Evolutionary conservation across 2,113 vertebrate species (phyloP), one percentile per base, ranked within the genome.

Genomic region (Anguilla rostrata): DNA sequence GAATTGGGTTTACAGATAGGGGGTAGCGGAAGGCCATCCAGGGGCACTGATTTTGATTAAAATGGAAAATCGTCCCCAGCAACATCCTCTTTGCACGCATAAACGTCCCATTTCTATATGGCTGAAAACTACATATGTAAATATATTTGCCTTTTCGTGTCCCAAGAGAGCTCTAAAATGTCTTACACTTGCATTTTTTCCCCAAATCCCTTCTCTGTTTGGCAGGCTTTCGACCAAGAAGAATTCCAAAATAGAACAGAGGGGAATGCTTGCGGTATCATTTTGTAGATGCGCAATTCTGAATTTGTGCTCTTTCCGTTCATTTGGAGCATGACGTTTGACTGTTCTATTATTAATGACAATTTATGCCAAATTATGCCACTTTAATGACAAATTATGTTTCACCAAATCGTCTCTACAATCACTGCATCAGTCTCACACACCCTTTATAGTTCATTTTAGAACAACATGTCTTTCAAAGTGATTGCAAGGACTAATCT

Each of bases 1-100:
- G 90, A 91, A 94, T 92, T 88, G 60, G 83, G 53, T 81, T 82
- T 83, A 63, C 80, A 53, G 84, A 81, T 86, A 79, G 78, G 41
- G 78, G 60, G 81, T 75, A 40, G 49, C 34, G 85, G 57, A 86
- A 85, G 34, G 82, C 85, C 78, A n/a, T 43, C n/a, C 41, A 39
- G 81, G 80, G 29, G 41, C 84, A 89, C 22, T 82, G 81, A 34
- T 22, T 66, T 83, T 89, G 86, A 89, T 88, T 87, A 87, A 86
- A 87, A 86, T 43, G 83, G 83, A 78, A 85, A 82, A 40, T 18
- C 46, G 79, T 60, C 81, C 87, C 82, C 81, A 46, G 63, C 46
- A 87, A 57, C 79, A 81, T 46, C 29, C 82, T 75, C 56, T 9
- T 53, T 39, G 79, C 81, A 2, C 40, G 34, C 40, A n/a, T 5